Base-by-base conservation (phyloP, 2,797 vertebrate species). In the Pristis pectinata region DNA sequence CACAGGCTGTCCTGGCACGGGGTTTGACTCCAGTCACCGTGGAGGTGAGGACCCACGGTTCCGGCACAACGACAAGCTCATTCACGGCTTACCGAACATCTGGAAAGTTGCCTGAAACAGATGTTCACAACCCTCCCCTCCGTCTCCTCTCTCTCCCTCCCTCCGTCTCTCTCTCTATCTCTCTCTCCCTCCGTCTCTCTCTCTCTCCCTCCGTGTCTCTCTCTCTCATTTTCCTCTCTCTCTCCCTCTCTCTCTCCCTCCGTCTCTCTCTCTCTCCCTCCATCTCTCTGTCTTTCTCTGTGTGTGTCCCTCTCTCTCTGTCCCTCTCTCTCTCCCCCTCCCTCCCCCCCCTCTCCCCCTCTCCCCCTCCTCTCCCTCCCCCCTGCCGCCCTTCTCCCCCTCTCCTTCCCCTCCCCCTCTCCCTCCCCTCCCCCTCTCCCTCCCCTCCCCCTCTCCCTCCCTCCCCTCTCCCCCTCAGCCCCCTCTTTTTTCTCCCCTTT, bases 341-440 rank as follows among this genome's bases (percentile, higher is more conserved):
- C 53, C 44, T 4, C 77, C 79, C 4, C 87, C 41, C 49, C 85
- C 34, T 76, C 22, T 93, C 80, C 80, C 70, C 80, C 67, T 77
- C 94, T 89, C 15, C 94, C 95, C 95, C 93, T 10, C 56, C 95
- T 95, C 91, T 44, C 9, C 11, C 24, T 44, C 27, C 67, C 93
- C 77, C 56, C 0, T 77, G 94, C 87, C 15, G 95, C 95, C 95
- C 93, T 15, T 56, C 95, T 95, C 89, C 44, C 19, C 11, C n/a
- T 44, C 30, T 77, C 87, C 72, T 56, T 96, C 79, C 94, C 59
- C 49, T 27, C 61, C 27, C 87, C 41, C 95, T 34, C 19, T 5
- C 41, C 76, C 76, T 83, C 19, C 74, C 74, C 72, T 34, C 27
- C 49, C 56, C 27, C 92, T 17, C 59, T n/a, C 76, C 44, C 37